phyloP scores from a whole-genome alignment of 1,140 invertebrate species.

The Penaeus indicus region DNA sequence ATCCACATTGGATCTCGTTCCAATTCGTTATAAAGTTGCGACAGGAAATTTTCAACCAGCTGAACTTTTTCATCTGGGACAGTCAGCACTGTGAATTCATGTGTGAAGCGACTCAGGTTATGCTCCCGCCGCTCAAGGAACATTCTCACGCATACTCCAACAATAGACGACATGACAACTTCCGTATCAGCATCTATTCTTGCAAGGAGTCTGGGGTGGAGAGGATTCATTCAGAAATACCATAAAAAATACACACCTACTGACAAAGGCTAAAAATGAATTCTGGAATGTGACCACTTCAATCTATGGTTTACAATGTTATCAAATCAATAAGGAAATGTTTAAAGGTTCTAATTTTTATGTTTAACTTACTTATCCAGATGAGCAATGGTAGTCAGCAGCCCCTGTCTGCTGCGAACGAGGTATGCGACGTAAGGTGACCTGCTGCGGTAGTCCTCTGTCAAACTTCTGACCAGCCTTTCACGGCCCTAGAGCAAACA shows the following conservation, averaged over 20 bases:
- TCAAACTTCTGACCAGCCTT: slow-evolving; percentile 83
- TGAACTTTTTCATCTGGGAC: slow-evolving; percentile 87
- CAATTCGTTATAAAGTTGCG: slow-evolving; percentile 76
- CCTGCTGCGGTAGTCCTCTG: slow-evolving; percentile 84
- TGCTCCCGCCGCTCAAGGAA: slow-evolving; percentile 83
- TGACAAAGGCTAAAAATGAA: no score
- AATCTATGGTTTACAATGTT: background rate
- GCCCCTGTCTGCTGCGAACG: slow-evolving; percentile 83
- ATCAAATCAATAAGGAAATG: slow-evolving; percentile 67
- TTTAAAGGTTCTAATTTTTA: slow-evolving; percentile 71
- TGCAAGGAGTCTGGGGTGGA: slow-evolving; percentile 73
- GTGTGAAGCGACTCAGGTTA: slow-evolving; percentile 78
- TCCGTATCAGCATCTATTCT: slow-evolving; percentile 48
- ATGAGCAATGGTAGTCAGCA: slow-evolving; percentile 84
- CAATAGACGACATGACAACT: slow-evolving; percentile 75
- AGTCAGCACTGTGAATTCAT: slow-evolving; percentile 79
- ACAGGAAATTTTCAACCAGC: slow-evolving; percentile 78
- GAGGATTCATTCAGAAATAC: background rate
- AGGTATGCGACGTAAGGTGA: slow-evolving; percentile 89
- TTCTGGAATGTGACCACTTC: no score
- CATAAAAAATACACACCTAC: background rate
- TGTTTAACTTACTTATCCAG: slow-evolving; percentile 75
- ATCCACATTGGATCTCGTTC: slow-evolving; percentile 80
- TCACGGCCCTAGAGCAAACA: slow-evolving; percentile 73
- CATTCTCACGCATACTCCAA: slow-evolving; percentile 83